Evolutionary conservation across 2,797 vertebrate genomes (phyloP), one percentile per base, ranked within the genome.

Genomic region (Pagetopsis macropterus): DNA sequence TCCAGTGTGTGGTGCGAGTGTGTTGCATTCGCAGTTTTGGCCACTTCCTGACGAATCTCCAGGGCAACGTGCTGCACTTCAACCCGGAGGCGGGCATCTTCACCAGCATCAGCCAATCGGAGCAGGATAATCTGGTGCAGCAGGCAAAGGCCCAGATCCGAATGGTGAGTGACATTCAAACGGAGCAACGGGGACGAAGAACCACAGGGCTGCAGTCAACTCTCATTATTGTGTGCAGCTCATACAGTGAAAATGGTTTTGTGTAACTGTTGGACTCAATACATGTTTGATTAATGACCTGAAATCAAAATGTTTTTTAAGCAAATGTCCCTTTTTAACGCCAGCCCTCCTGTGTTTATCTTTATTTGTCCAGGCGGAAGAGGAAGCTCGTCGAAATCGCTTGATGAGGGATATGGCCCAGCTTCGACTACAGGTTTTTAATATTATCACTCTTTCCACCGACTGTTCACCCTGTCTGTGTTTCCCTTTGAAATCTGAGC

Each of bases 361-460:
- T 65, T 7, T 46, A 6, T 65, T 62, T 67, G 12, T 85, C n/a
- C 69, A 99, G 98, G 98, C 98, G 7, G 97, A 99, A 59, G 97
- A 99, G 84, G 98, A 99, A 61, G 97, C 97, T 31, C 97, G 97
- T 13, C 91, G 97, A 60, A 99, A 99, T 90, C 91, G 98, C 33
- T 92, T 99, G 0, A 99, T 99, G 98, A 95, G 97, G 51, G 98
- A 99, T 72, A 99, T 99, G 98, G 98, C 98, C 9, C 98, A 99
- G 93, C 96, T 99, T 2, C 95, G 98, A 1, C 94, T 99, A 3
- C 97, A 99, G 97, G 98, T 99, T 78, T 50, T 59, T 71, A 21
- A 19, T 10, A 49, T 64, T 5, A 48, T 65, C 17, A 0, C 23
- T 58, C 43, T 54, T 2, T 61, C 10, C 17, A 2, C 50, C 51